These are phyloP conservation scores for Pavo muticus DNA, from an alignment of 2,113 vertebrate species.

Conservation along the genomic window DNA sequence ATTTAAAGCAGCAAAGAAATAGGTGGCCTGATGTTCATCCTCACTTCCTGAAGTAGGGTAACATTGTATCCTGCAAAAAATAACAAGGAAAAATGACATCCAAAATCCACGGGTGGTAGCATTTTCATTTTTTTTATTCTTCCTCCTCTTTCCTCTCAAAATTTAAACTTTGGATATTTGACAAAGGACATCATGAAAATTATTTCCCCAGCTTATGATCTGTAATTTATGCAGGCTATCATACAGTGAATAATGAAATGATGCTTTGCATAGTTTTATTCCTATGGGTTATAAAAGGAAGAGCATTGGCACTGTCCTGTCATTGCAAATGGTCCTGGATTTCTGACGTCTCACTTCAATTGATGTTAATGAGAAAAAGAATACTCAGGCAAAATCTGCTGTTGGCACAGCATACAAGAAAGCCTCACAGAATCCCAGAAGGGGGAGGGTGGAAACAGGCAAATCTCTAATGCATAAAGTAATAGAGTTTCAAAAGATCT, in stretches of 20 bases:
- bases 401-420: constrained; percentile 63
- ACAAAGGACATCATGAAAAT: background rate
- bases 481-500: constrained; percentile 63
- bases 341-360: constrained; percentile 68
- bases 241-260: constrained; percentile 61
- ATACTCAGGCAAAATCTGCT: constrained; percentile 57
- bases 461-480: constrained; percentile 57
- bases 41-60: background rate
- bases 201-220: background rate
- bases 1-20: background rate
- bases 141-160: background rate
- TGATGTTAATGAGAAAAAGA: constrained; percentile 69
- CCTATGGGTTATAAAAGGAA: constrained; percentile 63
- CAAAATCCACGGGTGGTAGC: background rate
- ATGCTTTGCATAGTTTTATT: constrained; percentile 63
- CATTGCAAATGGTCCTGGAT: constrained; percentile 64
- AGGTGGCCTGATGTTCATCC: background rate
- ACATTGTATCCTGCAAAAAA: background rate
- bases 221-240: constrained; percentile 56
- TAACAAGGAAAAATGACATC: background rate
- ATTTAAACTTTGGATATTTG: background rate
- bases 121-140: background rate
- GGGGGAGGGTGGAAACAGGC: constrained; percentile 20
- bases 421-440: constrained; percentile 56
- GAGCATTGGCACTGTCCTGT: constrained; percentile 63